phyloP scores from a whole-genome alignment of 1,140 invertebrate genomes.

The Drosophila nebulosa region DNA sequence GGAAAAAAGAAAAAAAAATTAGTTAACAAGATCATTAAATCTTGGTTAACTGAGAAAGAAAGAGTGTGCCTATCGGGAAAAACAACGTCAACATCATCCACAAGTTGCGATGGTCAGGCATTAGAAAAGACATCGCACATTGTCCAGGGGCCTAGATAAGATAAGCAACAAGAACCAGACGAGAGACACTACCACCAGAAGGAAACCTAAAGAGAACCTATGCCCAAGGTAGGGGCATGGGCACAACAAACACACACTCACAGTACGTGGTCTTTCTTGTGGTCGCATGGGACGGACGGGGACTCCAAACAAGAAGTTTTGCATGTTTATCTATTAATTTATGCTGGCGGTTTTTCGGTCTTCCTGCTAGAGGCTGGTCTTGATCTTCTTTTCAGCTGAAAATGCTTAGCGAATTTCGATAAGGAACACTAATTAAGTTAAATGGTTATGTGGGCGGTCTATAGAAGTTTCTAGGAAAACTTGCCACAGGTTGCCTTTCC shows the following conservation, averaged over 20 bases:
- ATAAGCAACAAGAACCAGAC: constrained; percentile 1
- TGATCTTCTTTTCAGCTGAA: constrained; percentile 31
- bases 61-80: constrained; percentile 24
- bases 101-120: constrained; percentile 11
- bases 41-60: constrained; percentile 56
- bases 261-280: constrained; percentile 36
- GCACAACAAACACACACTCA: constrained; percentile 16
- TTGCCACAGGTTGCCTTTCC: constrained; percentile 30
- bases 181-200: constrained; percentile 59
- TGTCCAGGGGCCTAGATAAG: constrained; percentile 15
- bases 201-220: background rate
- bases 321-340: constrained; percentile 76
- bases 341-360: constrained; percentile 60
- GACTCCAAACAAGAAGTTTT: constrained; percentile 23
- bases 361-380: constrained; percentile 35
- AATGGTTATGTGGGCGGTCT: constrained; percentile 54
- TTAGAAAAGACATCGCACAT: constrained; percentile 39
- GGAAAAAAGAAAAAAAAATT: constrained; percentile 48
- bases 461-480: constrained; percentile 22
- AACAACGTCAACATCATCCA: constrained; percentile 2
- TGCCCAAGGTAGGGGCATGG: background rate
- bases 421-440: constrained; percentile 68
- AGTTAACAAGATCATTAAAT: constrained; percentile 78
- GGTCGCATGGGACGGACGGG: background rate
- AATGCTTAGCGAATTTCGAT: constrained; percentile 46